These are phyloP conservation scores for Cinclus mexicanus DNA, from an alignment of 2,113 vertebrate genomes.

Conservation along the genomic window DNA sequence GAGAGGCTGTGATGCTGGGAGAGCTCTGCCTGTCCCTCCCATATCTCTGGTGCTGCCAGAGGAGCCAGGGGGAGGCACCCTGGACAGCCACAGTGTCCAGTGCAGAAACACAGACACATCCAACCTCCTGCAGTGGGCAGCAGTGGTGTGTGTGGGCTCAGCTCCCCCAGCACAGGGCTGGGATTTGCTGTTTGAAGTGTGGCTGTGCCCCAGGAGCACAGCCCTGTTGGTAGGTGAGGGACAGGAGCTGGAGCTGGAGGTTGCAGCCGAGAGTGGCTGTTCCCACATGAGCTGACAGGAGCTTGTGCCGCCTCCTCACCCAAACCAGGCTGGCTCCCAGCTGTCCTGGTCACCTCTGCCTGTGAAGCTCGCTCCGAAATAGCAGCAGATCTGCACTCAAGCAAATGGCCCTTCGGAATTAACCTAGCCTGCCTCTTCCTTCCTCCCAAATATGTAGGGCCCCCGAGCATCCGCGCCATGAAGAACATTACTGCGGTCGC, in stretches of 20 bases:
- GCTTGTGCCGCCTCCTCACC: neutral
- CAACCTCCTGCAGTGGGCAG: fast-evolving
- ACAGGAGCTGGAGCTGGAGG: neutral
- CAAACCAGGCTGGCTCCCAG: neutral
- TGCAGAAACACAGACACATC: neutral
- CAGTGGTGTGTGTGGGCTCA: neutral
- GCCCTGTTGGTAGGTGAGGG: fast-evolving
- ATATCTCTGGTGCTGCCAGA: neutral
- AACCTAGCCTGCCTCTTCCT: conserved; percentile 70
- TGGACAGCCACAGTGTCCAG: fast-evolving
- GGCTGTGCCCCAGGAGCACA: neutral
- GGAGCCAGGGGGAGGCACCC: neutral
- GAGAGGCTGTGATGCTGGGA: neutral
- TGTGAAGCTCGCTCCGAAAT: neutral
- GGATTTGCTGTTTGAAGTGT: neutral
- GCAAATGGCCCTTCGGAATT: conserved; percentile 49
- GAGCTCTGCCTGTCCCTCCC: neutral
- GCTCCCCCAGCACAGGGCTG: neutral
- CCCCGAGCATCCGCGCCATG: conserved; percentile 96
- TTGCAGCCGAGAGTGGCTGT: fast-evolving
- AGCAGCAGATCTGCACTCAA: conserved; percentile 37
- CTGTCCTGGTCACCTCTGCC: neutral
- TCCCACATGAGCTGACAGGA: neutral
- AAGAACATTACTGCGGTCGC: conserved; percentile 96
- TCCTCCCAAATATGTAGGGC: conserved; percentile 75